A percentile compares a stretch with the other conserved stretches of the same genome.
Evolutionary conservation across 2,113 vertebrate genomes (phyloP).

Genomic region (Galeopterus variegatus): DNA sequence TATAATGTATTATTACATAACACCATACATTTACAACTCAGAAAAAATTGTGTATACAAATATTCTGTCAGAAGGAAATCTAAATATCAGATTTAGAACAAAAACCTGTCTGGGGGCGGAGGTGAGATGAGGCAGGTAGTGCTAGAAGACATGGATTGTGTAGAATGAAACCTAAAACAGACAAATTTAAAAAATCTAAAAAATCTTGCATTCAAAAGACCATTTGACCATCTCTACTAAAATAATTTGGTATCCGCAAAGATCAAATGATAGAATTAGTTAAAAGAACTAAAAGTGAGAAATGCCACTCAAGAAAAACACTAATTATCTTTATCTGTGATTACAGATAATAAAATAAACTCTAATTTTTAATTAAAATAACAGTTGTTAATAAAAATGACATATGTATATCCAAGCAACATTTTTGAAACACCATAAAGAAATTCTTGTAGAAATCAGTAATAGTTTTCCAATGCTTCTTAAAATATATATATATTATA

Average conservation of each 20-base stretch:
- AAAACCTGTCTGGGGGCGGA: neutral
- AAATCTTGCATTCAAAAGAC: neutral
- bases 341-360: neutral
- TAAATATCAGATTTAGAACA: neutral
- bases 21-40: neutral
- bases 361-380: neutral
- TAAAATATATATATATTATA: neutral
- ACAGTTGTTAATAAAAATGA: neutral
- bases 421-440: conserved; percentile 38
- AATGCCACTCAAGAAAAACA: neutral
- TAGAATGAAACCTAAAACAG: neutral
- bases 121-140: rapidly evolving
- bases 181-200: conserved; percentile 9
- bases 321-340: neutral
- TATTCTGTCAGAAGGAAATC: neutral
- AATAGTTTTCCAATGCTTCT: neutral
- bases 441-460: neutral
- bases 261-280: neutral
- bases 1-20: neutral
- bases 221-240: neutral
- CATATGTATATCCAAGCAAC: neutral
- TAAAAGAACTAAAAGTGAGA: conserved; percentile 8
- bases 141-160: neutral
- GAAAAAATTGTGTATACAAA: neutral
- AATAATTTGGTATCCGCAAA: conserved; percentile 9